Evolutionary conservation across 2,797 vertebrate species (phyloP), one percentile per base, ranked within the genome.

Genomic region (Coranthus polyacanthus): DNA sequence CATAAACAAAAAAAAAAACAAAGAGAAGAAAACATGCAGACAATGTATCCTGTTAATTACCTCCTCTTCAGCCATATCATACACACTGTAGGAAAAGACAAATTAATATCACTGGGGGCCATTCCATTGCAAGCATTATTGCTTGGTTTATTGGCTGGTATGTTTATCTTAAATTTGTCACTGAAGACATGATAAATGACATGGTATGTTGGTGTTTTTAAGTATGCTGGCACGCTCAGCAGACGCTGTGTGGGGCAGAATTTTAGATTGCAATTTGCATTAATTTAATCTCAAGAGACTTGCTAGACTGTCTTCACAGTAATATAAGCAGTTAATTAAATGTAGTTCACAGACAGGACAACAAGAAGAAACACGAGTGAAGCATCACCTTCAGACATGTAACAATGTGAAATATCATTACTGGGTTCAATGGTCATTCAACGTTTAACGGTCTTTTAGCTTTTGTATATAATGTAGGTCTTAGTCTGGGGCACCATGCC

Each of bases 1-100:
- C 41, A 44, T 50, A 79, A 58, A 68, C 67, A 83, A 70, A 73
- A 82, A 29, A 29, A 29, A 29, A 49, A 76, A 77, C 56, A 81
- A 76, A 70, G 71, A 47, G 24, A 42, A 47, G 50, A 72, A 52
- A 82, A 78, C 74, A 84, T 71, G 73, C 75, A 83, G 75, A 51
- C 72, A 63, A 55, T 47, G 70, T 54, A 70, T 72, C 64, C 60
- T 67, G 67, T 72, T 89, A 84, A 91, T 91, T 85, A 84, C 67
- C 67, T 66, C 61, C 44, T 82, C 78, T 56, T 78, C 64, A 78
- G 78, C 53, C 68, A 63, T 54, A 43, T 75, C n/a, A 1, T 45
- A 26, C 58, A 67, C 24, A 63, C 42, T 43, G 26, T 17, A 51
- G 12, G 46, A 53, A 82, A 86, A 71, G 56, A 74, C 51, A 79